Evolutionary conservation across 2,113 vertebrate genomes (phyloP).

Genomic region (Microtus oregoni): DNA sequence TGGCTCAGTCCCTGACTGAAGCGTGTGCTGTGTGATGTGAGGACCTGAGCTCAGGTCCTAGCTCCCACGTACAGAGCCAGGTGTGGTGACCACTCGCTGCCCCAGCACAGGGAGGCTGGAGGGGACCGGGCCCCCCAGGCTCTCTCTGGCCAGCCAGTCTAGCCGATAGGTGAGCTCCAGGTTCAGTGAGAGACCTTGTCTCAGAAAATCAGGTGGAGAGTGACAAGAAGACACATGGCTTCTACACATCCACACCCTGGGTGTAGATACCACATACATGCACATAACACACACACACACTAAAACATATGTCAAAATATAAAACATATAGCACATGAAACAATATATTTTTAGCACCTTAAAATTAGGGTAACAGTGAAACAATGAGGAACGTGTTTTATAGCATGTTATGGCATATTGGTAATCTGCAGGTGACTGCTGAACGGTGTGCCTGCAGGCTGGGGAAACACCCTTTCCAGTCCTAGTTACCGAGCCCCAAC

Average conservation of each 20-base stretch:
- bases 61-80: too few relatives aligned
- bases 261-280: too few relatives aligned
- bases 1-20: neutral
- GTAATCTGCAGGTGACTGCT: neutral
- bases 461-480: rapidly evolving
- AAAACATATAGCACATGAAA: neutral
- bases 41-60: neutral
- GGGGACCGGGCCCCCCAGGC: rapidly evolving
- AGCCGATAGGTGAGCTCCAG: too few relatives aligned
- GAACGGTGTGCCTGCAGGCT: neutral
- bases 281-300: neutral
- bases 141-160: neutral
- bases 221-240: neutral
- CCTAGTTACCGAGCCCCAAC: neutral
- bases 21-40: neutral
- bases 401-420: rapidly evolving
- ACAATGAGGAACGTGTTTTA: neutral
- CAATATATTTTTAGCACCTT: neutral
- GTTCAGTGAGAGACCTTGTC: neutral
- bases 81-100: neutral
- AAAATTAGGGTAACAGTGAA: neutral
- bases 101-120: too few relatives aligned
- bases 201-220: neutral
- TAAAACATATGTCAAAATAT: neutral
- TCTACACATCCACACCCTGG: neutral